Evolutionary conservation across 2,888 invertebrate species (phyloP).

Genomic region (Megamerina dolium): DNA sequence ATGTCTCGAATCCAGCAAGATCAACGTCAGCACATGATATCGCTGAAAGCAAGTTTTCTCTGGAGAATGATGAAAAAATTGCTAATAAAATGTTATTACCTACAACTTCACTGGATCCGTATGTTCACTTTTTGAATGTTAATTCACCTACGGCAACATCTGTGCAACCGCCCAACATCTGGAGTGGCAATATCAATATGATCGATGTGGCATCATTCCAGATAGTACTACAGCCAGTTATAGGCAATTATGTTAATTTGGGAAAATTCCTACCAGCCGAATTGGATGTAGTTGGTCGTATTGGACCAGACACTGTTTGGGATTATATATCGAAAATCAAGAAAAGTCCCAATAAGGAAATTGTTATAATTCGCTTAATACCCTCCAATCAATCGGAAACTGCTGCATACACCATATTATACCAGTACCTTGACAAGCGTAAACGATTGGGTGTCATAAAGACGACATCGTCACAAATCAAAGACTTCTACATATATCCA

Average conservation of each 20-base stretch:
- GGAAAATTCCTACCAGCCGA: slow-evolving; percentile 57
- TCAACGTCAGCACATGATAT: too few species aligned
- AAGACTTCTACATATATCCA: slow-evolving; percentile 91
- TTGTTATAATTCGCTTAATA: slow-evolving; percentile 73
- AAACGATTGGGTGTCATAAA: slow-evolving; percentile 80
- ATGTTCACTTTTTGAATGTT: slow-evolving; percentile 28
- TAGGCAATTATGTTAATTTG: slow-evolving; percentile 54
- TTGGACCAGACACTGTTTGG: slow-evolving; percentile 85
- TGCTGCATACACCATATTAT: slow-evolving; percentile 65
- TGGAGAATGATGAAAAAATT: slow-evolving; percentile 64
- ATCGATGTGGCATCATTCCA: slow-evolving; percentile 85
- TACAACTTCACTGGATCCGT: slow-evolving; percentile 43
- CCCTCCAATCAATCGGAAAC: slow-evolving; percentile 79
- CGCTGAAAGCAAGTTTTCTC: slow-evolving; percentile 6
- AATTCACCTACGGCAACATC: slow-evolving; percentile 11
- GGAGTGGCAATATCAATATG: slow-evolving; percentile 80
- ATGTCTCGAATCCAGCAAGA: not conserved
- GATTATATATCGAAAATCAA: slow-evolving; percentile 89
- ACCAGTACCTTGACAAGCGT: slow-evolving; percentile 81
- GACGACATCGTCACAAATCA: slow-evolving; percentile 70
- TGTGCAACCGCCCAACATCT: slow-evolving; percentile 16
- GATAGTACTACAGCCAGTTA: slow-evolving; percentile 73
- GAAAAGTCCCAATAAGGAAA: slow-evolving; percentile 79
- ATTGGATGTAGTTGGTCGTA: slow-evolving; percentile 85
- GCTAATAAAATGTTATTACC: slow-evolving; percentile 66